Percentiles rank a stretch among this genome's conserved stretches.
Evolutionary conservation across 2,888 invertebrate species (phyloP).

Genomic region (Mechanitis mazaeus): DNA sequence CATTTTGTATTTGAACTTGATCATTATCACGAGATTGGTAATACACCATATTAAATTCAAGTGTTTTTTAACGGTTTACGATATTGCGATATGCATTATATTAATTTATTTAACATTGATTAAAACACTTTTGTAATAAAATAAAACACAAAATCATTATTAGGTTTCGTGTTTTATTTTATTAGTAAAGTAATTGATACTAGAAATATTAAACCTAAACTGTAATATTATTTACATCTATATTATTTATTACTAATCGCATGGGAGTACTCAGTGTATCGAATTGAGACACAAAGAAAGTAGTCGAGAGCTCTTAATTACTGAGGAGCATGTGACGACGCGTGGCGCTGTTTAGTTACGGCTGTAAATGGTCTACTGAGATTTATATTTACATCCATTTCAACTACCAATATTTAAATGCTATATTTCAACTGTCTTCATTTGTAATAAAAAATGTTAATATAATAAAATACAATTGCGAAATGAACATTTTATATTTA

Average conservation of each 20-base stretch:
- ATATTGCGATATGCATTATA: constrained; percentile 10
- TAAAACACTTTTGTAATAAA: no score
- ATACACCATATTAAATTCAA: constrained; percentile 5
- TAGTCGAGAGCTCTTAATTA: constrained; percentile 54
- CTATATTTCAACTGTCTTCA: not conserved
- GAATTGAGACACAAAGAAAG: constrained; percentile 27
- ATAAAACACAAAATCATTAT: no score
- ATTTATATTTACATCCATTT: constrained; percentile 4
- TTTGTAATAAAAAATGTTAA: not conserved
- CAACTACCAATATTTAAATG: not conserved
- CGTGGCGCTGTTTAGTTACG: constrained; percentile 52
- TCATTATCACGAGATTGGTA: constrained; percentile 20
- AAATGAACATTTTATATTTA: no score
- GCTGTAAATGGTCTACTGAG: constrained; percentile 19
- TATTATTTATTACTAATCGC: not conserved
- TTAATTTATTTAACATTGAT: not conserved
- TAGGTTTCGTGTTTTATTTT: no score
- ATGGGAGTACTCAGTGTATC: constrained; percentile 15
- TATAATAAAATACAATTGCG: no score
- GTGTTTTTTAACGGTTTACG: no score
- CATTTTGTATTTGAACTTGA: constrained; percentile 25
- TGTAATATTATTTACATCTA: no score
- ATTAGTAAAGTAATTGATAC: no score
- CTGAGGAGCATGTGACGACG: constrained; percentile 41
- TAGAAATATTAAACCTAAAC: no score